Conservation (phyloP, 2,888 invertebrate species). For the Lithophane ornitopus region DNA sequence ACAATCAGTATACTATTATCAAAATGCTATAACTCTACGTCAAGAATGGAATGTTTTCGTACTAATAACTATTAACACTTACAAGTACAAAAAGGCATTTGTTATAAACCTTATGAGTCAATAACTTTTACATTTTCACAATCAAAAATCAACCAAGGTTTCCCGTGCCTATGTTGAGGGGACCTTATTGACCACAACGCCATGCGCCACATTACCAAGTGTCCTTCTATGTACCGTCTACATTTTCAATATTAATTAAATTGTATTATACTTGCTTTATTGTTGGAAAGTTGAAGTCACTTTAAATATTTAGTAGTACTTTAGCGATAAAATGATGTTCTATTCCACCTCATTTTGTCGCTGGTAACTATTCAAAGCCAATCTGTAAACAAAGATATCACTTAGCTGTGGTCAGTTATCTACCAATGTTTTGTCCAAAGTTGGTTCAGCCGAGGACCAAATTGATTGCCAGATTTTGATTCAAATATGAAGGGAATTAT, state of each 20-base stretch:
- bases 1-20: conserved; percentile 3
- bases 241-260: conserved; percentile 24
- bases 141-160: not conserved
- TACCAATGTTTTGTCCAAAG: conserved; percentile 23
- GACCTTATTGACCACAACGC: not conserved
- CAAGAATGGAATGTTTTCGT: conserved; percentile 51
- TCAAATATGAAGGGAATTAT: conserved; percentile 12
- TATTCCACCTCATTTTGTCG: conserved; percentile 37
- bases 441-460: conserved; percentile 20
- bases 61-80: conserved; percentile 47
- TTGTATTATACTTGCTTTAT: conserved; percentile 22
- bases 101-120: not conserved
- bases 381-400: conserved; percentile 22
- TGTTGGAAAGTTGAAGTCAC: conserved; percentile 6
- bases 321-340: conserved; percentile 46
- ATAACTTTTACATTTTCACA: conserved; percentile 4
- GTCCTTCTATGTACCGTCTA: conserved; percentile 46
- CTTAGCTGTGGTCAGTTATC: conserved; percentile 9
- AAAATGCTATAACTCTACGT: conserved; percentile 14
- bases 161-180: not conserved
- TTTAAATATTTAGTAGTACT: conserved; percentile 23
- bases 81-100: conserved; percentile 56
- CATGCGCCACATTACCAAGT: conserved; percentile 30
- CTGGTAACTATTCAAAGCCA: conserved; percentile 16
- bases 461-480: conserved; percentile 26